phyloP scores from a whole-genome alignment of 2,888 invertebrate genomes.

The Eupelmus urozonus region DNA sequence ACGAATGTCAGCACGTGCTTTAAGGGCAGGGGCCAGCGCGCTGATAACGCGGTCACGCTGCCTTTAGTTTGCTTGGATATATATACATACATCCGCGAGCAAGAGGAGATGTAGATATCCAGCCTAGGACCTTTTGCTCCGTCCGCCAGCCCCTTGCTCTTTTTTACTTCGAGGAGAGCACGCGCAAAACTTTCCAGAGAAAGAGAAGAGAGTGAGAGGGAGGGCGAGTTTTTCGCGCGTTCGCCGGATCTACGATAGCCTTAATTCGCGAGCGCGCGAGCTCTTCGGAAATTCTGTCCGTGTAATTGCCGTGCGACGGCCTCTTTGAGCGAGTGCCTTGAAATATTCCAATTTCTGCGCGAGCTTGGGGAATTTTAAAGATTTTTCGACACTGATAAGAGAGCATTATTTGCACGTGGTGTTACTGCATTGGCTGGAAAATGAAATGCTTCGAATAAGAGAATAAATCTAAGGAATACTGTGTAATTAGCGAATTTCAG shows the following conservation, averaged over 20 bases:
- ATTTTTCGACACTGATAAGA: too few species aligned
- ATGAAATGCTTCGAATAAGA: too few species aligned
- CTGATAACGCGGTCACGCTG: conserved; percentile 36
- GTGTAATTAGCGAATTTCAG: too few species aligned
- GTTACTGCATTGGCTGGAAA: too few species aligned
- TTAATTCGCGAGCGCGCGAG: conserved; percentile 47
- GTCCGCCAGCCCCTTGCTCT: conserved; percentile 12
- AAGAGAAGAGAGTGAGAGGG: too few species aligned
- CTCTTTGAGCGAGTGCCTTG: too few species aligned
- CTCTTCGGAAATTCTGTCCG: conserved; percentile 58
- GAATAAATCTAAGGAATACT: too few species aligned
- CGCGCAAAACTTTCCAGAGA: conserved; percentile 61
- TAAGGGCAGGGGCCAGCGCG: conserved; percentile 9
- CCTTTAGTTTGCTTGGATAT: neutral
- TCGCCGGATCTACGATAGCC: conserved; percentile 57
- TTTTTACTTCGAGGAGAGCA: conserved; percentile 27
- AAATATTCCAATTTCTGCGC: too few species aligned
- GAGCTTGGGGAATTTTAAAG: too few species aligned
- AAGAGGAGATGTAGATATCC: neutral
- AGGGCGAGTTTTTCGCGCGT: conserved; percentile 59
- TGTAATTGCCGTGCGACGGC: conserved; percentile 49
- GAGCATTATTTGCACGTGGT: too few species aligned
- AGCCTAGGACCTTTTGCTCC: neutral
- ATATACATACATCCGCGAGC: neutral
- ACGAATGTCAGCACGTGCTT: conserved; percentile 56